A percentile compares a stretch with the other conserved stretches of the same genome.
phyloP scores from a whole-genome alignment of 2,113 vertebrate genomes.

The Okapia johnstoni region DNA sequence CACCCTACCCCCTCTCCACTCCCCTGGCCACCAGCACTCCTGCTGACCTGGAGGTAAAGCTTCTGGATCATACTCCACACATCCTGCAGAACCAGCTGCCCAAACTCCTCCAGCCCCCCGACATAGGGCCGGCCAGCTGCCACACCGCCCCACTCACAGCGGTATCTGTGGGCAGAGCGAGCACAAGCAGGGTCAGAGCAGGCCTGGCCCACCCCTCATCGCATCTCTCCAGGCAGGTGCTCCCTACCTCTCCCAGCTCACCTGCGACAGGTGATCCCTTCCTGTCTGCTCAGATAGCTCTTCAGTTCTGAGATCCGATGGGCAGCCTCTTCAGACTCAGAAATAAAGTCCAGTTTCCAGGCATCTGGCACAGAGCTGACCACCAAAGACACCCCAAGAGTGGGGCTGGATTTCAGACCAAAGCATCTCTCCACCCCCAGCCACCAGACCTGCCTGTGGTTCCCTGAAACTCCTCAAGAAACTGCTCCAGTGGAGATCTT shows the following conservation, averaged over 20 bases:
- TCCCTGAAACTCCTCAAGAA: neutral
- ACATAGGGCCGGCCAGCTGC: conserved; percentile 82
- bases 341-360: conserved; percentile 85
- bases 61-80: conserved; percentile 81
- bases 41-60: conserved; percentile 61
- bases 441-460: neutral
- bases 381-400: neutral
- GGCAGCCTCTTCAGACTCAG: conserved; percentile 86
- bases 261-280: conserved; percentile 58
- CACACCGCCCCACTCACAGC: conserved; percentile 86
- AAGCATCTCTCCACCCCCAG: neutral
- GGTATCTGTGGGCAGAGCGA: conserved; percentile 72
- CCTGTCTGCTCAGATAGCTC: conserved; percentile 65
- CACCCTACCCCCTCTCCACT: neutral
- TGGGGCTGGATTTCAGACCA: neutral
- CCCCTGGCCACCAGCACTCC: neutral
- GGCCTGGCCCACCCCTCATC: neutral
- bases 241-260: neutral
- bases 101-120: conserved; percentile 84
- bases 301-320: conserved; percentile 83
- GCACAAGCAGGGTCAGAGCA: neutral
- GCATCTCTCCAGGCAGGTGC: too few species aligned
- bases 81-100: conserved; percentile 82
- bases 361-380: conserved; percentile 86
- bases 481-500: neutral